A percentile compares a stretch with the other conserved stretches of the same genome.
These are phyloP conservation scores for Plusia festucae DNA, from an alignment of 2,888 invertebrate genomes.

Conservation along the genomic window DNA sequence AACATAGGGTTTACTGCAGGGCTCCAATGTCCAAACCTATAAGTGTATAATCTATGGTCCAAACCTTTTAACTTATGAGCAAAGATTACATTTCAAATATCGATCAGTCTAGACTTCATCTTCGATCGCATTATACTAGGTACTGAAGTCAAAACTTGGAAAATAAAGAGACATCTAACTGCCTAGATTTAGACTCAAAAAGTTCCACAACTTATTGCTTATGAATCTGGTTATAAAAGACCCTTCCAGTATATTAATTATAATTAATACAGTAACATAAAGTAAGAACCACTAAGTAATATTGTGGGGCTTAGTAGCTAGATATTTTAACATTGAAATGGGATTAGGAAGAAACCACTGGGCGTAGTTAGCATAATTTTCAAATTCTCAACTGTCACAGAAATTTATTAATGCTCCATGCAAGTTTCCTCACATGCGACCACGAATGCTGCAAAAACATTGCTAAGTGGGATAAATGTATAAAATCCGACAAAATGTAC, in stretches of 20 bases:
- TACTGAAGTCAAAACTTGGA: no score
- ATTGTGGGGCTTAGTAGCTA: slow-evolving; percentile 41
- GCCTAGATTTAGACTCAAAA: neutral
- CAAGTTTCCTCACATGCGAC: slow-evolving; percentile 40
- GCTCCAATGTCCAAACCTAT: no score
- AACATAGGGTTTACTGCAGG: no score
- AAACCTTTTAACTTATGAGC: no score
- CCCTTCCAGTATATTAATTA: slow-evolving; percentile 25
- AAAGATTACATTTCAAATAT: no score
- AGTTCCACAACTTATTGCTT: neutral
- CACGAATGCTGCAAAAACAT: slow-evolving; percentile 58
- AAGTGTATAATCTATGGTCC: no score
- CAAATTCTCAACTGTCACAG: slow-evolving; percentile 59
- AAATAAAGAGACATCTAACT: neutral
- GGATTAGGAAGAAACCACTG: slow-evolving; percentile 56
- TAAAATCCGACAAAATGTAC: slow-evolving; percentile 67
- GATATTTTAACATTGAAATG: slow-evolving; percentile 61
- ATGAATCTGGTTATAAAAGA: neutral
- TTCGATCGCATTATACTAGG: no score
- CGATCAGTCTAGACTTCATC: no score
- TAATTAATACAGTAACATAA: slow-evolving; percentile 42
- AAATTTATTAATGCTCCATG: slow-evolving; percentile 57
- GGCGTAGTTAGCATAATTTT: slow-evolving; percentile 63
- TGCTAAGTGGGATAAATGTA: slow-evolving; percentile 63
- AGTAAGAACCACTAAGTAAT: slow-evolving; percentile 51